These are phyloP conservation scores for Dendroctonus valens DNA, from an alignment of 1,140 invertebrate species.

Conservation along the genomic window DNA sequence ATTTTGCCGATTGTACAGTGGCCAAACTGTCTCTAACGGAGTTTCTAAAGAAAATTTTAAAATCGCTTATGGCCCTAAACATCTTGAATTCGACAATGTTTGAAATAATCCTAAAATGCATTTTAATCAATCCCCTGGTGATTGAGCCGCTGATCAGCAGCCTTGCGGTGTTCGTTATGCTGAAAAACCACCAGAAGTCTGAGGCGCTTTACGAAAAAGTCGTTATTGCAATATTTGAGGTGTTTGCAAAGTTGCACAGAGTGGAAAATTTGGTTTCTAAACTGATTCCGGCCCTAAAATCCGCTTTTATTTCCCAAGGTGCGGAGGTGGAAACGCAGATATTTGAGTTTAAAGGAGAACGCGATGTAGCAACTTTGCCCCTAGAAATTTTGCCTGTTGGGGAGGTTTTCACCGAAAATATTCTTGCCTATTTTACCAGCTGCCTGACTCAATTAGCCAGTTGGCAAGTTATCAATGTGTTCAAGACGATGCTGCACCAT, in stretches of 20 bases:
- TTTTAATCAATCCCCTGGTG: slow-evolving; percentile 40
- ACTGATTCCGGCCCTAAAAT: slow-evolving; percentile 41
- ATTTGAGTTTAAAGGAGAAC: slow-evolving; percentile 33
- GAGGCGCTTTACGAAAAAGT: slow-evolving; percentile 34
- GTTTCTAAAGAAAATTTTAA: slow-evolving; percentile 39
- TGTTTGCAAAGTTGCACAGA: slow-evolving; percentile 45
- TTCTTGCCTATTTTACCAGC: slow-evolving; percentile 39
- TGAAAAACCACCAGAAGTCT: slow-evolving; percentile 27
- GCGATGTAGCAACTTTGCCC: slow-evolving; percentile 6
- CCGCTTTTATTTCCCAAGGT: neutral
- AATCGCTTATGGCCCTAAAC: slow-evolving; percentile 31
- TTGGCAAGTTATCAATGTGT: slow-evolving; percentile 46
- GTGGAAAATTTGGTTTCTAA: slow-evolving; percentile 45
- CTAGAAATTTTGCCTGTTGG: slow-evolving; percentile 5
- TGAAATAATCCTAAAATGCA: slow-evolving; percentile 38
- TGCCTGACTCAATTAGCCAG: slow-evolving; percentile 40
- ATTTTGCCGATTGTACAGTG: slow-evolving; percentile 10
- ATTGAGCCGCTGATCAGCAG: slow-evolving; percentile 36
- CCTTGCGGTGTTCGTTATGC: slow-evolving; percentile 38
- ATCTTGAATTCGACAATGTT: slow-evolving; percentile 34
- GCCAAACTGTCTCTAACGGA: slow-evolving; percentile 35
- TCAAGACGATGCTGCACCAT: slow-evolving; percentile 44
- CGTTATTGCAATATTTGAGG: slow-evolving; percentile 40
- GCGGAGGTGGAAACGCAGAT: neutral
- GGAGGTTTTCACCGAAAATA: slow-evolving; percentile 37